Evolutionary conservation across 2,888 invertebrate genomes (phyloP).

Genomic region (Pyrochroa serraticornis): DNA sequence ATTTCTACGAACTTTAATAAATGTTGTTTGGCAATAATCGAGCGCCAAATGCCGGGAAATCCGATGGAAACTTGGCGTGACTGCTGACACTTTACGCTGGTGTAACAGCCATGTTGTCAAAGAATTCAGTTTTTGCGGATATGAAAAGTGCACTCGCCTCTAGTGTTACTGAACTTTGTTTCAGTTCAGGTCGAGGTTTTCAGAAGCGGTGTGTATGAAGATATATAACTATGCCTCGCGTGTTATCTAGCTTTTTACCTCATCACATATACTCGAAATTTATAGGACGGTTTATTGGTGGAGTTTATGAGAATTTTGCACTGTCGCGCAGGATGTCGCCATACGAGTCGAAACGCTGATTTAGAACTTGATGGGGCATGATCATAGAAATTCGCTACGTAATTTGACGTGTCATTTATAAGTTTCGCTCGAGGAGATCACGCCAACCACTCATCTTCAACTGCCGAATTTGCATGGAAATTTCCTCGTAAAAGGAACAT

Average conservation of each 20-base stretch:
- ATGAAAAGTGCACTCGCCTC: slow-evolving; percentile 10
- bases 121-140: slow-evolving; percentile 1
- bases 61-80: no score
- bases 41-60: no score
- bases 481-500: not conserved
- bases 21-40: no score
- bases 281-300: slow-evolving; percentile 15
- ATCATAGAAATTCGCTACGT: not conserved
- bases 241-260: slow-evolving; percentile 20
- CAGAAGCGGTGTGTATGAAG: slow-evolving; percentile 13
- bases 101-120: not conserved
- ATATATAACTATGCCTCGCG: slow-evolving; percentile 18
- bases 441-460: not conserved
- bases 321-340: slow-evolving; percentile 6
- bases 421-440: not conserved
- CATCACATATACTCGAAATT: slow-evolving; percentile 13
- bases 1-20: no score
- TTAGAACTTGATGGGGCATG: not conserved
- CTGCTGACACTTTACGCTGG: no score
- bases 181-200: slow-evolving; percentile 11
- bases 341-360: slow-evolving; percentile 4
- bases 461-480: not conserved
- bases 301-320: slow-evolving; percentile 21
- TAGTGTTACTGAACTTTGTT: slow-evolving; percentile 15
- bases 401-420: slow-evolving; percentile 5